Base-by-base conservation (phyloP, 1,140 invertebrate species). In the Elysia chlorotica region DNA sequence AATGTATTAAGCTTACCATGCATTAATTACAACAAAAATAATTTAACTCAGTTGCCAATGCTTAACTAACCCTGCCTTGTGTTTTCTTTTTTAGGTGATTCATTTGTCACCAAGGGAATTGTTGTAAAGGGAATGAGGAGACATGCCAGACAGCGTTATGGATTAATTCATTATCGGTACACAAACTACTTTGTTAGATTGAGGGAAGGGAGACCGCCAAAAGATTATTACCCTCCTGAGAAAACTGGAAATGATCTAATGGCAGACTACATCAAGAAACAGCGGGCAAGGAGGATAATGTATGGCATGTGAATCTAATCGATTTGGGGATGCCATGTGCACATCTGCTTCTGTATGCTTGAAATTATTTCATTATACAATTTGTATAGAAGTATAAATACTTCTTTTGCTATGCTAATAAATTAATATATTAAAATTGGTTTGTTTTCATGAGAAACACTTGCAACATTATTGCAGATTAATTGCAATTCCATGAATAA, bases 191-290 rank as follows among this genome's bases (percentile, higher is more conserved):
- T 93, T 90, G 92, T 98, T 0, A 88, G 93, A 35, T 88, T 99
- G 36, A 94, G 97, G 88, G 96, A 99, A 90, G 96, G 96, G 14
- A 90, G 90, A 81, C 96, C 96, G 73, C 96, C 96, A n/a, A 93
- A 95, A 83, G 89, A 92, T 78, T 89, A 88, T 54, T 96, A 95
- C 84, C 84, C 89, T 72, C 89, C 90, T n/a, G 89, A 91, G 74
- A 73, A 71, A 17, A 86, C 85, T 6, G 92, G 93, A 0, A 74
- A 81, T 66, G 76, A 85, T 31, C 78, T 82, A 61, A 77, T 83
- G 73, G 76, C 79, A 35, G 75, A 80, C 2, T 85, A 83, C 59
- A 76, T 85, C 19, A 53, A 66, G 61, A 57, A 78, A 31, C 76
- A 80, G 23, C 69, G 83, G 53, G 56, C 38, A n/a, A 65, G 82